Conservation (phyloP, 2,888 invertebrate genomes). For the Hyles lineata region DNA sequence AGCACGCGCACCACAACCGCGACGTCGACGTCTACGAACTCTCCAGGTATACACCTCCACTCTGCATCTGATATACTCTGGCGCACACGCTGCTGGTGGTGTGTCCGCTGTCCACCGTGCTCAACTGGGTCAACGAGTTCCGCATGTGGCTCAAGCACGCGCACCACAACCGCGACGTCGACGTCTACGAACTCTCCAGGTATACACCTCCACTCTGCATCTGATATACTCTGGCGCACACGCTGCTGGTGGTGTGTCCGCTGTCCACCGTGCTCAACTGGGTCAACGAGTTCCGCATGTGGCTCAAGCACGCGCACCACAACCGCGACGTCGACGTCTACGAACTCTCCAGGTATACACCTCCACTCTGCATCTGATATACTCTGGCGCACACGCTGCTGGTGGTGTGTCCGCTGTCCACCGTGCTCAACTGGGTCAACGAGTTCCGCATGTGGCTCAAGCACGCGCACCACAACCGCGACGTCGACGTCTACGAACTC, state of each 20-base stretch:
- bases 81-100: slow-evolving; percentile 91
- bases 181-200: slow-evolving; percentile 92
- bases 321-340: slow-evolving; percentile 90
- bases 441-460: slow-evolving; percentile 96
- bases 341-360: slow-evolving; percentile 91
- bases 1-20: slow-evolving; percentile 84
- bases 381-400: too few relatives aligned
- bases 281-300: slow-evolving; percentile 96
- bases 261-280: slow-evolving; percentile 98
- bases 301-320: slow-evolving; percentile 89
- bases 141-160: slow-evolving; percentile 92
- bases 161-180: slow-evolving; percentile 86
- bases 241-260: slow-evolving; percentile 94
- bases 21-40: slow-evolving; percentile 93
- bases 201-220: slow-evolving; percentile 46
- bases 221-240: slow-evolving; percentile 80
- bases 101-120: slow-evolving; percentile 96
- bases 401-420: slow-evolving; percentile 97
- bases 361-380: too few relatives aligned
- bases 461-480: slow-evolving; percentile 84
- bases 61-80: slow-evolving; percentile 60
- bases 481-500: slow-evolving; percentile 92
- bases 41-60: slow-evolving; percentile 80
- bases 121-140: slow-evolving; percentile 98
- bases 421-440: slow-evolving; percentile 97